These are phyloP conservation scores for Epinephelus moara DNA, from an alignment of 2,113 vertebrate species.

Conservation along the genomic window DNA sequence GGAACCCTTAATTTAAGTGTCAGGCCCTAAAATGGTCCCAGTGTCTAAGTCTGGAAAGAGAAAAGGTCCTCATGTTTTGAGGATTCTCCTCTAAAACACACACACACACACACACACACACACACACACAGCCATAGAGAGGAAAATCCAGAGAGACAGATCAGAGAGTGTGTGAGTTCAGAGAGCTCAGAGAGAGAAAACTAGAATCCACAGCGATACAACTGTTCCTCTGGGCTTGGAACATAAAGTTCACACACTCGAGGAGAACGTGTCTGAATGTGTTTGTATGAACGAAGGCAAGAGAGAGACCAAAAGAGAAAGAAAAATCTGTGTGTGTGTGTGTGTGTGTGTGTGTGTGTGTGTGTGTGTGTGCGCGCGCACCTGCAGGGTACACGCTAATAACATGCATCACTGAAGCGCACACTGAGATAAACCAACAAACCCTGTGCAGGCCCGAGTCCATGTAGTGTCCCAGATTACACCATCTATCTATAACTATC, in stretches of 20 bases:
- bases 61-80: constrained; percentile 21
- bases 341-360: constrained; percentile 28
- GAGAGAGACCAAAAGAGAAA: constrained; percentile 13
- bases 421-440: constrained; percentile 57
- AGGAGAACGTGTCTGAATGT: constrained; percentile 56
- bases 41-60: not conserved
- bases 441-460: constrained; percentile 50
- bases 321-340: constrained; percentile 6
- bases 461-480: constrained; percentile 66
- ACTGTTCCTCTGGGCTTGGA: constrained; percentile 61
- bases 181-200: constrained; percentile 63
- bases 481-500: constrained; percentile 12
- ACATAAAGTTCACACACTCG: constrained; percentile 68
- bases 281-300: constrained; percentile 39
- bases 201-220: constrained; percentile 58
- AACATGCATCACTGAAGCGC: constrained; percentile 68
- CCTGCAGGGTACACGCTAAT: constrained; percentile 69
- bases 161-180: constrained; percentile 63
- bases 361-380: constrained; percentile 24
- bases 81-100: constrained; percentile 16
- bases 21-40: not conserved
- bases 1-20: not conserved
- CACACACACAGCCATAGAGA: not conserved
- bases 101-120: not conserved
- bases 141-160: constrained; percentile 66